phyloP scores from a whole-genome alignment of 2,797 vertebrate genomes.

The Fringilla coelebs region DNA sequence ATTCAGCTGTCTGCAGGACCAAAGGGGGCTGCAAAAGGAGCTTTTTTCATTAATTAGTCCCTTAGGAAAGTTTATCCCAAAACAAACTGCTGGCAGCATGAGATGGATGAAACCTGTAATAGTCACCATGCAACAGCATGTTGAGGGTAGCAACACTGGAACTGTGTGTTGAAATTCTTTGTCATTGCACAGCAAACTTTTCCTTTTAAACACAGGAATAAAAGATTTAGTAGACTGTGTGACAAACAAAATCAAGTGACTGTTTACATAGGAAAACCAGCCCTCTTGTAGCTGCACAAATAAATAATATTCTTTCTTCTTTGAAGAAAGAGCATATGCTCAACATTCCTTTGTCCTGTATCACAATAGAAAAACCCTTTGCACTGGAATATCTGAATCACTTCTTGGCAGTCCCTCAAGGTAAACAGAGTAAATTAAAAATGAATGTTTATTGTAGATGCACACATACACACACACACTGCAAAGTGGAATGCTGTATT shows the following conservation, averaged over 20 bases:
- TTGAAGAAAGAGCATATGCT: conserved; percentile 72
- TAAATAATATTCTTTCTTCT: conserved; percentile 68
- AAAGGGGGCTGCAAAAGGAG: neutral
- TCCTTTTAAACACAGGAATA: conserved; percentile 49
- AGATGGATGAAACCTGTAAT: conserved; percentile 27
- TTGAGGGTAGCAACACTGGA: neutral
- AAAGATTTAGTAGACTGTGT: conserved; percentile 52
- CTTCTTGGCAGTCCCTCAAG: conserved; percentile 80
- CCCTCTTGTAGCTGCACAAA: conserved; percentile 72
- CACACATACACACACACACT: conserved; percentile 43
- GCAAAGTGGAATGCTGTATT: conserved; percentile 49
- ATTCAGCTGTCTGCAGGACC: neutral
- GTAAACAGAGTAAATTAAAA: conserved; percentile 84
- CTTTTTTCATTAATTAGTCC: neutral
- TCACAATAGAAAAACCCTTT: conserved; percentile 72
- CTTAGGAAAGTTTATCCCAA: conserved; percentile 30
- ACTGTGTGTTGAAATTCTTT: neutral
- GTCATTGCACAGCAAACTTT: neutral
- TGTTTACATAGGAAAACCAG: conserved; percentile 73
- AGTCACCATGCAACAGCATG: neutral
- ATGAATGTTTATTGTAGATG: conserved; percentile 75
- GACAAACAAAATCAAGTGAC: conserved; percentile 66
- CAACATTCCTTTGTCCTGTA: conserved; percentile 80
- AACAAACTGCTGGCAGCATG: conserved; percentile 17
- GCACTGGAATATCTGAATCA: conserved; percentile 78